Evolutionary conservation across 1,140 invertebrate species (phyloP).

Genomic region (Drosophila elegans): DNA sequence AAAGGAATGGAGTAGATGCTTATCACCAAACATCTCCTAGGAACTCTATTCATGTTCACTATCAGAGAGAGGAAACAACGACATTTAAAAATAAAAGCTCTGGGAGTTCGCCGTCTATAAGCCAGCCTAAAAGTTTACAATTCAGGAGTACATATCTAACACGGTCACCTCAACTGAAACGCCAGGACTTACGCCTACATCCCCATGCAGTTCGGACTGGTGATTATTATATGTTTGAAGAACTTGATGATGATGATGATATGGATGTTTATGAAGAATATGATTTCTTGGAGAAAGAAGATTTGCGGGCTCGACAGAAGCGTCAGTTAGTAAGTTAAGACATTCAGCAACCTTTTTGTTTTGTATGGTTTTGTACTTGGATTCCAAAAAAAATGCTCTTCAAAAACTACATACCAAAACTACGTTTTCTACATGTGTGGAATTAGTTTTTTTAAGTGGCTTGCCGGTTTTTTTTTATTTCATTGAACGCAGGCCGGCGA

Average conservation of each 20-base stretch:
- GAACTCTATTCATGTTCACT: slow-evolving; percentile 2
- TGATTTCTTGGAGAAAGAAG: slow-evolving; percentile 66
- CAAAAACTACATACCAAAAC: too few relatives aligned
- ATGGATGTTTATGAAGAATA: slow-evolving; percentile 54
- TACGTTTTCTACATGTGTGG: too few relatives aligned
- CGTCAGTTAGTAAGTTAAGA: slow-evolving; percentile 31
- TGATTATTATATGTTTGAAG: slow-evolving; percentile 72
- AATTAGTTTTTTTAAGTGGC: too few relatives aligned
- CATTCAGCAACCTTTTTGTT: too few relatives aligned
- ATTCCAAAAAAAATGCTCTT: too few relatives aligned
- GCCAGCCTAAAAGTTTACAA: background rate
- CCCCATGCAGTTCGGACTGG: slow-evolving; percentile 58
- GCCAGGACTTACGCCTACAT: slow-evolving; percentile 54
- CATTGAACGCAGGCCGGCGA: too few relatives aligned
- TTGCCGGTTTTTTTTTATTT: too few relatives aligned
- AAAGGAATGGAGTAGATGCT: too few relatives aligned
- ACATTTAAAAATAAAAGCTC: background rate
- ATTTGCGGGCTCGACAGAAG: slow-evolving; percentile 37
- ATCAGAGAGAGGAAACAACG: background rate
- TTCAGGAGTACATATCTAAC: slow-evolving; percentile 28
- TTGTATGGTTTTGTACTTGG: too few relatives aligned
- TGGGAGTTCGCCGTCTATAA: background rate
- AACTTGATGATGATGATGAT: slow-evolving; percentile 52
- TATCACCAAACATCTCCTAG: background rate
- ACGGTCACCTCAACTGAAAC: slow-evolving; percentile 30